Percentiles rank a stretch among this genome's conserved stretches.
These are phyloP conservation scores for Drosophila testacea DNA, from an alignment of 2,888 invertebrate genomes.

Conservation along the genomic window DNA sequence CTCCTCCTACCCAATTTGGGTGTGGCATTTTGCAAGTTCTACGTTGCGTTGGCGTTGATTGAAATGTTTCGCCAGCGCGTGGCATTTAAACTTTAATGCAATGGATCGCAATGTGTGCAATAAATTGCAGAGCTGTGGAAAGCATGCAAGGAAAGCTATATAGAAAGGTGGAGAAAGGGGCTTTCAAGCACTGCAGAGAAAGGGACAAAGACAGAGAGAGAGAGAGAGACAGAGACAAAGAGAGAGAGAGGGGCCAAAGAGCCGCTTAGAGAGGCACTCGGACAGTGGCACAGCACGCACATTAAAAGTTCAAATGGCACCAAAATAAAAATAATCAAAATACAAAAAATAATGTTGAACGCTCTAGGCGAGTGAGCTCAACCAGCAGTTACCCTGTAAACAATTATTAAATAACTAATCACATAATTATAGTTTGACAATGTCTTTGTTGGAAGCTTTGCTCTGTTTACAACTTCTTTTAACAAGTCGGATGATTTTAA, in stretches of 20 bases:
- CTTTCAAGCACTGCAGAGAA: neutral
- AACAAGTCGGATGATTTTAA: too few relatives aligned
- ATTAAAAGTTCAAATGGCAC: constrained; percentile 77
- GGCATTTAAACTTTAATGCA: constrained; percentile 75
- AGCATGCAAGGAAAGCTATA: constrained; percentile 2
- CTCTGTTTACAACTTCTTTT: too few relatives aligned
- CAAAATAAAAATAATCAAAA: constrained; percentile 47
- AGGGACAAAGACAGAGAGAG: neutral
- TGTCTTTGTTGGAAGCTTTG: too few relatives aligned
- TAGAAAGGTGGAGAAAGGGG: neutral
- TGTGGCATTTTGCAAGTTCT: constrained; percentile 1
- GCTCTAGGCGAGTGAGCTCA: neutral
- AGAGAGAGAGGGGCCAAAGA: constrained; percentile 12
- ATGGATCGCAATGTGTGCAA: constrained; percentile 59
- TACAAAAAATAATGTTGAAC: neutral
- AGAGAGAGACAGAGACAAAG: too few relatives aligned
- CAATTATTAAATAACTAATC: neutral
- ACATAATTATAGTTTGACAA: too few relatives aligned
- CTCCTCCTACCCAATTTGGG: neutral
- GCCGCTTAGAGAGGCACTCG: constrained; percentile 50
- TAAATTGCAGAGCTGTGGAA: constrained; percentile 41
- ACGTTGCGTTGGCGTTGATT: constrained; percentile 53
- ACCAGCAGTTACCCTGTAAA: constrained; percentile 6
- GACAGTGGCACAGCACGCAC: constrained; percentile 69
- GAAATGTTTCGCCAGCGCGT: constrained; percentile 71